Evolutionary conservation across 2,888 invertebrate species (phyloP), one percentile per base, ranked within the genome.

Genomic region (Conops quadrifasciatus): DNA sequence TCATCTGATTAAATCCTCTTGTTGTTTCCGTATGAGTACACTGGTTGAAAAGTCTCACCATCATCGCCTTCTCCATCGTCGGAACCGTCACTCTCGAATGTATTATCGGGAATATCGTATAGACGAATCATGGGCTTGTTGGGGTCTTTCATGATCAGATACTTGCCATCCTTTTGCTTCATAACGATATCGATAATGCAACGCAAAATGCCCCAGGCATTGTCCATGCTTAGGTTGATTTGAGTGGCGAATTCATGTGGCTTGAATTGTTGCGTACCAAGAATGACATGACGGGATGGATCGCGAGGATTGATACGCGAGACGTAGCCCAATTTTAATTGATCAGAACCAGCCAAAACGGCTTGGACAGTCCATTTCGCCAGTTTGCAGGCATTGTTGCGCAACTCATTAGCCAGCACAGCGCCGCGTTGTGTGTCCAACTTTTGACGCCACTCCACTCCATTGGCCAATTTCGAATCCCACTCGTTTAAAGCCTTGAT

Each of bases 321-420:
- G n/a, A 99, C 99, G 87, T 98, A 99, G 80, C 98, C 99, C 87
- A 99, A 95, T 88, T 99, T 99, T 78, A 99, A 91, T 86, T 97
- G 96, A 88, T 98, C 97, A 5, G 97, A 97, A 45, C 98, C 97
- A 70, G 98, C 97, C 21, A 98, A 88, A 11, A 97, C 88, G 7
- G 97, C 94, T 87, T 94, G 95, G 0, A 97, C 95, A 0, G 98
- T 98, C 98, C 99, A 99, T 84, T 98, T 99, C 75, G 98, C 98
- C 73, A 99, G 89, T 87, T 99, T 99, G 89, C 97, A 98, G n/a
- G 97, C 96, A 88, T 99, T 99, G 87, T 99, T 99, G 78, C 98
- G 91, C 76, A 99, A 88, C 86, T 99, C 99, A 81, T 98, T 98
- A 21, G 99, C 99, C 67, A 99, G 88, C 11, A 99, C 98, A 11